Evolutionary conservation across 1,140 invertebrate genomes (phyloP).

Genomic region (Lethrus apterus): DNA sequence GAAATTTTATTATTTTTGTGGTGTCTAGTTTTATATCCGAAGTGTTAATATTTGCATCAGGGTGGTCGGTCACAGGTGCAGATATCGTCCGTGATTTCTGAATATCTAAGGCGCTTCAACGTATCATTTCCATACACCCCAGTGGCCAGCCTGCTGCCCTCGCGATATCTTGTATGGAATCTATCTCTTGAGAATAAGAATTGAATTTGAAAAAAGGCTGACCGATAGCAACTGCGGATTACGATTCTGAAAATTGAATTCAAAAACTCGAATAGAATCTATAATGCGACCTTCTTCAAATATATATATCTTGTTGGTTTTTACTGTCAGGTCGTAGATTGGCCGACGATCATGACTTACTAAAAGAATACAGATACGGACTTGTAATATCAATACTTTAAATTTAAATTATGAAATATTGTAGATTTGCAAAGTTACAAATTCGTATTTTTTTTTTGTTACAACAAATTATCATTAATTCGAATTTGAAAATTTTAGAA

Average conservation of each 20-base stretch:
- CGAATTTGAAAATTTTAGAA: too few relatives aligned
- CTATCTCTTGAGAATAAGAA: constrained; percentile 41
- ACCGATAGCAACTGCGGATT: constrained; percentile 40
- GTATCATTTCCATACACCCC: constrained; percentile 37
- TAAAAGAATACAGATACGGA: too few relatives aligned
- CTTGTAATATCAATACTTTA: too few relatives aligned
- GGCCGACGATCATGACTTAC: constrained; percentile 7
- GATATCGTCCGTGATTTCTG: constrained; percentile 36
- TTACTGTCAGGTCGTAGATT: constrained; percentile 24
- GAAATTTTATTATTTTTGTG: constrained; percentile 1
- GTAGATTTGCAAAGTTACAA: too few relatives aligned
- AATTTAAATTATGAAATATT: too few relatives aligned
- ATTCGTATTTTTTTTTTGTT: too few relatives aligned
- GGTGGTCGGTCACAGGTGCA: constrained; percentile 32
- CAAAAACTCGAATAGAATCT: constrained; percentile 42
- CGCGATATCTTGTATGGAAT: constrained; percentile 25
- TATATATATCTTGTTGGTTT: constrained; percentile 36
- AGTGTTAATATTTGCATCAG: constrained; percentile 34
- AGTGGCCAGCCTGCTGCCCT: constrained; percentile 24
- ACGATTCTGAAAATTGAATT: constrained; percentile 42
- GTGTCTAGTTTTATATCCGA: constrained; percentile 22
- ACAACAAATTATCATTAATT: too few relatives aligned
- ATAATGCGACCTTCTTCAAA: constrained; percentile 37
- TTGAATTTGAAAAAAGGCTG: constrained; percentile 41
- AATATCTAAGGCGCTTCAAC: constrained; percentile 32